These are phyloP conservation scores for Ormyrus labotus DNA, from an alignment of 2,888 invertebrate species.

Conservation along the genomic window DNA sequence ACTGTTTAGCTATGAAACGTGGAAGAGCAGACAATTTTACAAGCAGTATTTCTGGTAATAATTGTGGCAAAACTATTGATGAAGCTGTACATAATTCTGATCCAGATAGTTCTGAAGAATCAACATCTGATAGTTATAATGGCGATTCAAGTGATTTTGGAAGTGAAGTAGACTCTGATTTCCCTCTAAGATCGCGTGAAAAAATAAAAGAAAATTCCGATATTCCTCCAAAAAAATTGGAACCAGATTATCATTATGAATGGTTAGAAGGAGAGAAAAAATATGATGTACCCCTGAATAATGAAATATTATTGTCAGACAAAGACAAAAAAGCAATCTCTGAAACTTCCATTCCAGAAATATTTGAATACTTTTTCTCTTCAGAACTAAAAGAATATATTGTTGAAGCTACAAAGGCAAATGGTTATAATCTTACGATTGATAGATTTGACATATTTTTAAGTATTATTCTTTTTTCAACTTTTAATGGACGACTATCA, in stretches of 20 bases:
- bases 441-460: too few species aligned
- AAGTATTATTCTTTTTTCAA: too few species aligned
- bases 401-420: neutral
- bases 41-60: too few species aligned
- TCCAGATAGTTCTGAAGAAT: neutral
- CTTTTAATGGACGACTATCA: too few species aligned
- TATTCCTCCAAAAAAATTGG: neutral
- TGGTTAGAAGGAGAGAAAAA: neutral
- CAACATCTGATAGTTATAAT: neutral
- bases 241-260: neutral
- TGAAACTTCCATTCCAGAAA: neutral
- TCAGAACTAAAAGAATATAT: neutral
- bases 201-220: neutral
- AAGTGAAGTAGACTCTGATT: neutral
- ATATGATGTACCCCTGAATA: neutral
- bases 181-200: neutral
- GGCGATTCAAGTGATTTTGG: neutral
- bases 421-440: too few species aligned
- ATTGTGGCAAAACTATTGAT: neutral
- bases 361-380: neutral
- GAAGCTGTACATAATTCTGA: neutral
- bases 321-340: neutral
- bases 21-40: too few species aligned
- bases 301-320: neutral
- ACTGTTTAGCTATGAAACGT: too few species aligned